Base-by-base conservation (phyloP, 2,888 invertebrate species). In the Mythimna pallens region DNA sequence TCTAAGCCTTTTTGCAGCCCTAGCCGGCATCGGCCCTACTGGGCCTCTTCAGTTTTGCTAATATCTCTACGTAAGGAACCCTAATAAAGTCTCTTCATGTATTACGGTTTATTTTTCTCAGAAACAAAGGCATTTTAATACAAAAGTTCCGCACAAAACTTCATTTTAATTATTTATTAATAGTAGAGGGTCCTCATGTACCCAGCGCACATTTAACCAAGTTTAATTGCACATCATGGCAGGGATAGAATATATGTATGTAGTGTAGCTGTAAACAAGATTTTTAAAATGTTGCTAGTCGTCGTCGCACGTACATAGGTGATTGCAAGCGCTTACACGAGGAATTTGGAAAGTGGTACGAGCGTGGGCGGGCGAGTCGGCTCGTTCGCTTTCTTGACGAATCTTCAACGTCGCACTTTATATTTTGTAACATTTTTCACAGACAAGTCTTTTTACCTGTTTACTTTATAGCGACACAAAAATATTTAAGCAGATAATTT, bases 331-430 rank as follows among this genome's bases (percentile, higher is more conserved):
- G 92, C 93, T 94, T 93, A 92, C 93, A 92, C 90, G 92, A 93
- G 94, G 96, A 96, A 96, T 96, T 96, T 96, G 96, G 96, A 96
- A 96, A 96, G 96, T 95, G 92, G 94, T 93, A 93, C 93, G 86
- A 72, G 94, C 92, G 96, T 96, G 93, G 96, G 96, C 96, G 96
- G 96, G 93, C 96, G 87, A 93, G 96, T 94, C 91, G 89, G 80
- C 87, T 88, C 91, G 89, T 88, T 88, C 92, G 92, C 92, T 89
- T 90, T 92, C 94, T 93, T 94, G 94, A 95, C 94, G 94, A 93
- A 94, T 95, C 93, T 93, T 93, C 92, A 87, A 92, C 92, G 92
- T 93, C 92, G 93, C 93, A 93, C 91, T 92, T 93, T 93, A 92
- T 94, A 93, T 93, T 94, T 94, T 91, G 91, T 92, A 93, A 93